Evolutionary conservation across 2,113 vertebrate genomes (phyloP), one percentile per base, ranked within the genome.

Genomic region (Brienomyrus longianalis): DNA sequence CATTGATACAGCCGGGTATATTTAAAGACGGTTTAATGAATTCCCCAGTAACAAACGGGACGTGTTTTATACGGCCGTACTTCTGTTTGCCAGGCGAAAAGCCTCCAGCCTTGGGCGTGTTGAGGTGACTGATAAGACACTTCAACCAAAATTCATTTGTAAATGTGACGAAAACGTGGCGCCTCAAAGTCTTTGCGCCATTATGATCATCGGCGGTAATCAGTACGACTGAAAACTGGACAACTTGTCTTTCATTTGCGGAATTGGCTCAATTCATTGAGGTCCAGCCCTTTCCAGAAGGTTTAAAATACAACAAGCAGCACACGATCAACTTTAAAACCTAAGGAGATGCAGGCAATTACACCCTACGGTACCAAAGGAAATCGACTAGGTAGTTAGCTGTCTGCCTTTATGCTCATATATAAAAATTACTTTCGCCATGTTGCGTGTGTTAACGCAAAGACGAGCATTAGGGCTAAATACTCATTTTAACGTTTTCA

Each of bases 101-200:
- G 52, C 17, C 19, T 83, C 48, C 88, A 43, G 48, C 54, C 83
- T 84, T 84, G 27, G 88, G 39, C 31, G 43, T 27, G 45, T 39
- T 21, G 19, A 27, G n/a, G 80, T 70, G 59, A 31, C 39, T 85
- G 84, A 27, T 77, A 23, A 66, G 31, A 11, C 23, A 27, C 31
- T 51, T 90, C 31, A 85, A 19, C 31, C 13, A 35, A 62, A 91
- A 90, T 89, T 90, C 83, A 70, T 62, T 62, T 35, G 51, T 3
- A 54, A 54, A 54, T 35, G 50, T 51, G 51, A 48, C 48, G 74
- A 84, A 85, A 91, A 89, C 90, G 87, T 83, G 86, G 89, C 90
- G 92, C 83, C 92, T 89, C 90, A 87, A 92, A 90, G 88, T 86
- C 91, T 43, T 88, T 90, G 90, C 54, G 56, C 89, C 84, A 90